Conservation (phyloP, 1,140 invertebrate genomes). For the Drosophila takahashii region DNA sequence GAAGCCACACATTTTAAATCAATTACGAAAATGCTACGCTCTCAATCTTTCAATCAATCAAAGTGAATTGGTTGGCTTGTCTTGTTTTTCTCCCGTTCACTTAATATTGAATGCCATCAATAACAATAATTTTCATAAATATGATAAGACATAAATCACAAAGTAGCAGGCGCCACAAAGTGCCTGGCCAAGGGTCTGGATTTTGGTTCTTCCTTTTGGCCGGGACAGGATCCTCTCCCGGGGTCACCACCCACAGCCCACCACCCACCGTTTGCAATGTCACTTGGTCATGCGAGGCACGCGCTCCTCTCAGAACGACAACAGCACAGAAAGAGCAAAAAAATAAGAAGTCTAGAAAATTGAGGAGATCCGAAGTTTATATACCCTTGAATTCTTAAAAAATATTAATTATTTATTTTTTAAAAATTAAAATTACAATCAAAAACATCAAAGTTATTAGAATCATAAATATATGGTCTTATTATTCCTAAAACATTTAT, state of each 20-base stretch:
- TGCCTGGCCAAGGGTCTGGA: slow-evolving; percentile 43
- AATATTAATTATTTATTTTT: neutral
- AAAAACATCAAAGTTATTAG: no score
- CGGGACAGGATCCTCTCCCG: neutral
- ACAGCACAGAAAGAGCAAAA: slow-evolving; percentile 12
- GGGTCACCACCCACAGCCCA: neutral
- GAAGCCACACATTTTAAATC: slow-evolving; percentile 64
- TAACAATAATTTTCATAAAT: slow-evolving; percentile 83
- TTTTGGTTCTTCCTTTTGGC: slow-evolving; percentile 18
- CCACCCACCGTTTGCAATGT: slow-evolving; percentile 22
- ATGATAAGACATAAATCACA: slow-evolving; percentile 82
- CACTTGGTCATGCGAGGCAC: slow-evolving; percentile 73
- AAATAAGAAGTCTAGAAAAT: neutral
- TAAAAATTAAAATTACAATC: no score
- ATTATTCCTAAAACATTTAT: no score
- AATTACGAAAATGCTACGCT: slow-evolving; percentile 59
- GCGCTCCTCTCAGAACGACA: slow-evolving; percentile 43
- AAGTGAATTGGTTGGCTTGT: slow-evolving; percentile 27
- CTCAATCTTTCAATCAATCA: slow-evolving; percentile 75
- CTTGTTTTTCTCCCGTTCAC: slow-evolving; percentile 25
- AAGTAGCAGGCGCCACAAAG: slow-evolving; percentile 76
- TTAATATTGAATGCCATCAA: slow-evolving; percentile 81
- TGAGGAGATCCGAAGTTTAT: slow-evolving; percentile 7
- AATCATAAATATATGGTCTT: no score
- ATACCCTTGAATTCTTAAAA: neutral